Conservation (phyloP, 2,888 invertebrate genomes). For the Apodemia mormo region DNA sequence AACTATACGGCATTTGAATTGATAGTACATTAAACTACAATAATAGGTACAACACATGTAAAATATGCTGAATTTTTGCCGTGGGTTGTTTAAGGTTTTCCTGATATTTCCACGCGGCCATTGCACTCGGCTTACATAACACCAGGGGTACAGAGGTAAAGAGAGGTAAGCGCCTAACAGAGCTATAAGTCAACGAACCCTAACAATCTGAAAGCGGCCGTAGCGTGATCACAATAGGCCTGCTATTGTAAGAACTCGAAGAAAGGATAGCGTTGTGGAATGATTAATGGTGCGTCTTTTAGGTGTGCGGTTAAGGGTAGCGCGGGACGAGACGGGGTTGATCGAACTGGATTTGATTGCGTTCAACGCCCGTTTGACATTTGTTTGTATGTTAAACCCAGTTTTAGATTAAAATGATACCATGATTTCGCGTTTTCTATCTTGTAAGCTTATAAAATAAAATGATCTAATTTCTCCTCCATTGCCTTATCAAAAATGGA, state of each 20-base stretch:
- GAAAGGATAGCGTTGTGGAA: conserved; percentile 52
- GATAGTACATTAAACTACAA: no score
- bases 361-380: conserved; percentile 63
- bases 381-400: conserved; percentile 47
- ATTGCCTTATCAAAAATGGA: no score
- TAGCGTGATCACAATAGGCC: conserved; percentile 50
- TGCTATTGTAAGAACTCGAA: conserved; percentile 48
- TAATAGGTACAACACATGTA: no score
- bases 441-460: no score
- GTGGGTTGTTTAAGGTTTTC: conserved; percentile 44
- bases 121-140: conserved; percentile 77
- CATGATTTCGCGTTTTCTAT: no score
- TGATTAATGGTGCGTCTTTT: conserved; percentile 70
- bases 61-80: background rate
- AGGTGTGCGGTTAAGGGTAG: conserved; percentile 47
- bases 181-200: conserved; percentile 46
- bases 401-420: conserved; percentile 17
- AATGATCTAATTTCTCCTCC: no score
- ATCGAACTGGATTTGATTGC: conserved; percentile 75
- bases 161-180: conserved; percentile 52
- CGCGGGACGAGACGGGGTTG: conserved; percentile 55
- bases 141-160: conserved; percentile 73
- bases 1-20: no score
- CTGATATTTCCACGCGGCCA: conserved; percentile 69
- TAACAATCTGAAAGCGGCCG: conserved; percentile 50